Evolutionary conservation across 30 jellyfish, hydroid and myxozoan species (phyloP).

Genomic region (Hydractinia echinata): DNA sequence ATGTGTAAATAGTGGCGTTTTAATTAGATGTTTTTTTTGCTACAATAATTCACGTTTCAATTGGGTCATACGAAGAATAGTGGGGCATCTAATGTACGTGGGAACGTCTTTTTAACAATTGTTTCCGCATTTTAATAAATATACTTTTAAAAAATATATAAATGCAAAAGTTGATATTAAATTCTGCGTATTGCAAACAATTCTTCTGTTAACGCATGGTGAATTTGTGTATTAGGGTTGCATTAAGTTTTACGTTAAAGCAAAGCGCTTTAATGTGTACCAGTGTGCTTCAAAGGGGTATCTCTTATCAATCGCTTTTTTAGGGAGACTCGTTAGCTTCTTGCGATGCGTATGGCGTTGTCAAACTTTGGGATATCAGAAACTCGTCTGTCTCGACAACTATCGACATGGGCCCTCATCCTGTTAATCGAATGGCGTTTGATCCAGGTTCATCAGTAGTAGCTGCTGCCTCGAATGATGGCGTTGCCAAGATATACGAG

Average conservation of each 20-base stretch:
- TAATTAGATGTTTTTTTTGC: too few relatives aligned
- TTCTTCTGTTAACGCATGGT: too few relatives aligned
- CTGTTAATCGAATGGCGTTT: slow-evolving; percentile 84
- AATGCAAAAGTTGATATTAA: too few relatives aligned
- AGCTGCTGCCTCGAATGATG: slow-evolving; percentile 91
- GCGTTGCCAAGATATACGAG: slow-evolving; percentile 70
- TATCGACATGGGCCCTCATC: slow-evolving; percentile 91
- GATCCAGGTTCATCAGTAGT: slow-evolving; percentile 83
- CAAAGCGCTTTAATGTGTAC: not conserved
- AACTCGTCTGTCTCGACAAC: slow-evolving; percentile 45
- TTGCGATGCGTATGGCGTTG: slow-evolving; percentile 84
- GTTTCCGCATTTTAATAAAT: too few relatives aligned
- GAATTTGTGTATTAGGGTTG: too few relatives aligned
- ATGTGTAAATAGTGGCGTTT: too few relatives aligned
- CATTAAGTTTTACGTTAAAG: not conserved
- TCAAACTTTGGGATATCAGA: slow-evolving; percentile 83
- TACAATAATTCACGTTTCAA: too few relatives aligned
- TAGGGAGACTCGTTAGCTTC: slow-evolving; percentile 95
- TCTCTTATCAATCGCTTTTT: not conserved
- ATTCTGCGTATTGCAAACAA: too few relatives aligned
- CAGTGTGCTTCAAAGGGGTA: not conserved
- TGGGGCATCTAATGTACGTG: too few relatives aligned
- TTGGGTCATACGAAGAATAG: too few relatives aligned
- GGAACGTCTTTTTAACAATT: too few relatives aligned
- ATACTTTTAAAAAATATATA: too few relatives aligned